Conservation (phyloP, 2,113 vertebrate species). For the Sclerurus mexicanus region DNA sequence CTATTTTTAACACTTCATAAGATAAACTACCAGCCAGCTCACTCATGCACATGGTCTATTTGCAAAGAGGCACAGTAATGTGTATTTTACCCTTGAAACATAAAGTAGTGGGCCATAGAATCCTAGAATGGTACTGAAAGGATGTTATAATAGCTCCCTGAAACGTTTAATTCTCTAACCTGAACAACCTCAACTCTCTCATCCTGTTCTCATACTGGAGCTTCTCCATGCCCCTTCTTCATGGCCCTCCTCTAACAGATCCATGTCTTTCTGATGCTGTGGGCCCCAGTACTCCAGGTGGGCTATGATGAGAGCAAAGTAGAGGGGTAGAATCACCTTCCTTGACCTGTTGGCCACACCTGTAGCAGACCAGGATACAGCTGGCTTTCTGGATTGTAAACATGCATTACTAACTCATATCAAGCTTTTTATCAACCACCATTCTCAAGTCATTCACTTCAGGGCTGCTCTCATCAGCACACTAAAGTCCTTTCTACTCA, state of each 20-base stretch:
- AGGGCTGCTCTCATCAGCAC: not conserved
- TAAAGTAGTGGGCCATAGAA: not conserved
- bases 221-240: not conserved
- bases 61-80: not conserved
- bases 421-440: not conserved
- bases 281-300: not conserved
- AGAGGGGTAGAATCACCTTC: not conserved
- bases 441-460: not conserved
- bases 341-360: accelerated
- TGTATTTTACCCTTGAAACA: not conserved
- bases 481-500: not conserved
- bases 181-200: not conserved
- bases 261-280: not conserved
- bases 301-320: not conserved
- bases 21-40: not conserved
- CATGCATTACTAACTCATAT: not conserved
- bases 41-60: not conserved
- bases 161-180: not conserved
- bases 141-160: not conserved
- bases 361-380: not conserved
- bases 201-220: not conserved
- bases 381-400: not conserved
- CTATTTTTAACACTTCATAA: not conserved
- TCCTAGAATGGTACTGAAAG: not conserved
- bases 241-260: not conserved